These are phyloP conservation scores for Eilema caniola DNA, from an alignment of 2,888 invertebrate species.

Conservation along the genomic window DNA sequence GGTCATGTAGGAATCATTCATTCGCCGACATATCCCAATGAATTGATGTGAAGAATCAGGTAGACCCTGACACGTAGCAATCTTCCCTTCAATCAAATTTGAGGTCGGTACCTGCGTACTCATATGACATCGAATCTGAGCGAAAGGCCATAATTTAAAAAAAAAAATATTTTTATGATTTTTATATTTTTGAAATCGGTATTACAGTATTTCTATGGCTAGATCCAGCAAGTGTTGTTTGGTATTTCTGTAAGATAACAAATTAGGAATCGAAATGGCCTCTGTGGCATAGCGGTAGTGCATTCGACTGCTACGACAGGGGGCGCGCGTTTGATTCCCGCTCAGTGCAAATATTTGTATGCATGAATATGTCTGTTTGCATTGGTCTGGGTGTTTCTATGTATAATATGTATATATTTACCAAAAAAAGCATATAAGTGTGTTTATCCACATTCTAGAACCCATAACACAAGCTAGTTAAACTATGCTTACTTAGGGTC, in stretches of 20 bases:
- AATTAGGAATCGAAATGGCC: not conserved
- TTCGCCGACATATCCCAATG: slow-evolving; percentile 64
- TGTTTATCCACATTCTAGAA: no score
- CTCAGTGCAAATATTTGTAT: no score
- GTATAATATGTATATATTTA: no score
- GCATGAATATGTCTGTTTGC: no score
- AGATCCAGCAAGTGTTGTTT: not conserved
- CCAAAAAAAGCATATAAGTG: no score
- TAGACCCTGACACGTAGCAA: slow-evolving; percentile 77
- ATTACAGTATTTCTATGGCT: not conserved
- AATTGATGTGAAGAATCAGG: slow-evolving; percentile 79
- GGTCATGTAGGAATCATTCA: slow-evolving; percentile 79
- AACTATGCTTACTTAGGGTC: no score
- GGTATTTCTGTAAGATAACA: not conserved
- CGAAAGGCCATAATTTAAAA: not conserved
- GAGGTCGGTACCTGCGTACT: slow-evolving; percentile 44
- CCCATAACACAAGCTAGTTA: no score
- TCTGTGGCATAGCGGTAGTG: no score
- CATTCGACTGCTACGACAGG: no score
- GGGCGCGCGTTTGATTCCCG: no score
- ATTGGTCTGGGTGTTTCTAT: no score
- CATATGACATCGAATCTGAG: slow-evolving; percentile 19
- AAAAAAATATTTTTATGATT: not conserved
- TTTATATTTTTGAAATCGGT: not conserved
- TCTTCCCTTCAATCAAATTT: slow-evolving; percentile 71